Evolutionary conservation across 2,113 vertebrate species (phyloP).

Genomic region (Alouatta palliata): DNA sequence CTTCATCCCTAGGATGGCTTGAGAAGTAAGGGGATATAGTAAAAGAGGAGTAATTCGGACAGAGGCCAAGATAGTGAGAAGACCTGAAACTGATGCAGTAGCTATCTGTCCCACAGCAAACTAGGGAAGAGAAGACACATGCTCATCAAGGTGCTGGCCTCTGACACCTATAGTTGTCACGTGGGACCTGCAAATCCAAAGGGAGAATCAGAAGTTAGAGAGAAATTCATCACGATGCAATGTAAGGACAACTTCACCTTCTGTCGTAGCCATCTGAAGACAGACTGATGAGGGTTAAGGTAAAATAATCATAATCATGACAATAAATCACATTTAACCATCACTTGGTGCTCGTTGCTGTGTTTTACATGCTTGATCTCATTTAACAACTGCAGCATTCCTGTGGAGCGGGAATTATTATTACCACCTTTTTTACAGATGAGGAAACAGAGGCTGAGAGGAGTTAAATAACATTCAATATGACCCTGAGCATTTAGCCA

Average conservation of each 20-base stretch:
- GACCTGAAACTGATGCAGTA: too few relatives aligned
- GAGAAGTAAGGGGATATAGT: not conserved
- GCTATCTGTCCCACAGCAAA: not conserved
- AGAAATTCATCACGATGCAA: not conserved
- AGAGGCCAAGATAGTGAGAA: not conserved
- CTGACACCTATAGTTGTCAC: rapidly evolving
- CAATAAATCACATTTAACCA: not conserved
- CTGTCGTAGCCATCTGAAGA: not conserved
- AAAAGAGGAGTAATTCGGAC: not conserved
- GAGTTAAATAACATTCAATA: not conserved
- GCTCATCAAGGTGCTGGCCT: not conserved
- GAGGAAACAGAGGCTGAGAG: not conserved
- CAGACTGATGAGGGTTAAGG: not conserved
- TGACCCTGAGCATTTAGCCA: not conserved
- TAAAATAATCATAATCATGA: too few relatives aligned
- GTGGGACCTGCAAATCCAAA: not conserved
- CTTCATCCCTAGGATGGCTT: not conserved
- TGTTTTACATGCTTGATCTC: not conserved
- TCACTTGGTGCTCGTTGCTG: not conserved
- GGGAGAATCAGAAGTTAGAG: not conserved
- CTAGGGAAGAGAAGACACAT: not conserved
- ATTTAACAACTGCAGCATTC: not conserved
- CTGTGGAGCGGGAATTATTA: not conserved
- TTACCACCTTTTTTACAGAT: not conserved
- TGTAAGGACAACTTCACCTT: not conserved